These are phyloP conservation scores for Oreotrochilus melanogaster DNA, from an alignment of 2,113 vertebrate genomes.

Conservation along the genomic window DNA sequence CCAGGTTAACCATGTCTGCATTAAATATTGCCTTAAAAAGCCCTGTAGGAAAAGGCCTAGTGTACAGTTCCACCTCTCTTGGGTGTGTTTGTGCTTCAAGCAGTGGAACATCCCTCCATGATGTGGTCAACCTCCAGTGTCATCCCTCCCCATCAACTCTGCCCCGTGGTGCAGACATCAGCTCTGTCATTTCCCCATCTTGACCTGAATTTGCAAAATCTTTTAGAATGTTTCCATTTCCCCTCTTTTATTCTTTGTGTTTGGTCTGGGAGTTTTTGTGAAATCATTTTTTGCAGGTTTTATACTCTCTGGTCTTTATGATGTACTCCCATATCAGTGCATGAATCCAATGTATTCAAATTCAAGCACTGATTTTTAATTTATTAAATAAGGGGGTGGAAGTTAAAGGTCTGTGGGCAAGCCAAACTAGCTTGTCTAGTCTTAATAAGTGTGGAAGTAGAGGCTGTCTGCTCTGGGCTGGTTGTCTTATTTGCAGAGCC, in stretches of 20 bases:
- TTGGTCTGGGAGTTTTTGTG: not conserved
- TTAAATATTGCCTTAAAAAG: not conserved
- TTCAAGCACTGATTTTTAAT: not conserved
- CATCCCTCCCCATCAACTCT: not conserved
- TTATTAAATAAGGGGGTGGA: not conserved
- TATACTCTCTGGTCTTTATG: not conserved
- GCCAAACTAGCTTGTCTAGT: slow-evolving; percentile 29
- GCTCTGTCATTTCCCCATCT: not conserved
- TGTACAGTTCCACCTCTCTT: not conserved
- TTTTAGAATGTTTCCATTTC: not conserved
- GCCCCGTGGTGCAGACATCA: not conserved
- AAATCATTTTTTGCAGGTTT: not conserved
- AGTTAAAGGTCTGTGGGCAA: not conserved
- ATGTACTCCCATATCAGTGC: not conserved
- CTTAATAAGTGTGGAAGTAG: slow-evolving; percentile 14
- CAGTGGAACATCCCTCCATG: not conserved
- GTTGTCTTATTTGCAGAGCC: not conserved
- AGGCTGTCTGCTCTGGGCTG: slow-evolving; percentile 7
- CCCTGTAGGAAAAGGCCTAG: not conserved
- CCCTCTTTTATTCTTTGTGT: not conserved
- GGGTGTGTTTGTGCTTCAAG: not conserved
- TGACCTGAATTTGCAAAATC: not conserved
- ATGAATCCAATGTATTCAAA: not conserved
- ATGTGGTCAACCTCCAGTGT: not conserved
- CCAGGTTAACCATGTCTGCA: not conserved